Evolutionary conservation across 92 coral and sea anemone genomes (phyloP).

Genomic region (Paragorgia papillata): DNA sequence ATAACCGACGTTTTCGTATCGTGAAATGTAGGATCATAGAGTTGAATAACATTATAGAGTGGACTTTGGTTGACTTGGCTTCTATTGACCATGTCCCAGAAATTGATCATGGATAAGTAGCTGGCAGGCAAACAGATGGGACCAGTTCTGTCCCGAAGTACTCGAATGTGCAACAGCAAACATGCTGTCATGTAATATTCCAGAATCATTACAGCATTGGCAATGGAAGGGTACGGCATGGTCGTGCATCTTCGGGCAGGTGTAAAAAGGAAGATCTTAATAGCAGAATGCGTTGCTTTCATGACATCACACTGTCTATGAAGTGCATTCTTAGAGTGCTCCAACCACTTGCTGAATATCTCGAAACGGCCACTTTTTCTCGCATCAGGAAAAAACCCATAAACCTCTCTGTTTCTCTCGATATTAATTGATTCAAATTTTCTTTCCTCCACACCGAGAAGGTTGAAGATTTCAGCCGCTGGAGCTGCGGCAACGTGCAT

Average conservation of each 20-base stretch:
- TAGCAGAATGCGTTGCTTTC: conserved; percentile 59
- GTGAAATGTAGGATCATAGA: conserved; percentile 20
- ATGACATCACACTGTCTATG: conserved; percentile 59
- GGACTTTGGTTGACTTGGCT: conserved; percentile 33
- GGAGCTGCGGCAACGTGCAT: conserved; percentile 60
- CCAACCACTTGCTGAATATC: conserved; percentile 70
- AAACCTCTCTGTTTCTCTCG: not conserved
- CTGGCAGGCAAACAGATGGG: conserved; percentile 80
- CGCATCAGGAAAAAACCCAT: conserved; percentile 66
- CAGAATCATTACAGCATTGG: conserved; percentile 74
- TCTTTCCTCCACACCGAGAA: conserved; percentile 65
- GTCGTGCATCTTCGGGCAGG: conserved; percentile 60
- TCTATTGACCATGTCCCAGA: conserved; percentile 67
- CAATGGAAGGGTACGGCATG: conserved; percentile 66
- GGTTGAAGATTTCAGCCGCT: conserved; percentile 27
- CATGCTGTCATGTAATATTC: conserved; percentile 75
- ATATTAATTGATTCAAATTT: conserved; percentile 28
- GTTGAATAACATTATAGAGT: conserved; percentile 58
- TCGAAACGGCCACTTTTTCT: conserved; percentile 36
- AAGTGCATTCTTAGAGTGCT: conserved; percentile 57
- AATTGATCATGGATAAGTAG: conserved; percentile 60
- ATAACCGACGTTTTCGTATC: conserved; percentile 37
- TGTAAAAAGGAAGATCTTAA: conserved; percentile 67
- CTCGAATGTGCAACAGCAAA: conserved; percentile 69
- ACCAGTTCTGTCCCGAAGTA: conserved; percentile 30